Evolutionary conservation across 1,140 invertebrate genomes (phyloP).

Genomic region (Battus philenor): DNA sequence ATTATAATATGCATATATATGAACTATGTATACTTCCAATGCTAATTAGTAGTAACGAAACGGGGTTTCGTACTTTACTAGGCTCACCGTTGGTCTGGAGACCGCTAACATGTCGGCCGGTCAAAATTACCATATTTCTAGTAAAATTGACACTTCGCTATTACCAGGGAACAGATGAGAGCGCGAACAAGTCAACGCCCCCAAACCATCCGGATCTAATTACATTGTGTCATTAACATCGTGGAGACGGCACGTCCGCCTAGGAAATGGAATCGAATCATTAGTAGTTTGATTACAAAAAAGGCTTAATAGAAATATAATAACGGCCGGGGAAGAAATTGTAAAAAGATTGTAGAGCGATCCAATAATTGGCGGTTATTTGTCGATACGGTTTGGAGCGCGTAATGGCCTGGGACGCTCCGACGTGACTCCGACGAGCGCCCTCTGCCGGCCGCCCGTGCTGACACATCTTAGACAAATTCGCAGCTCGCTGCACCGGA

Average conservation of each 20-base stretch:
- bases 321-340: constrained; percentile 73
- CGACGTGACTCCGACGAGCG: constrained; percentile 55
- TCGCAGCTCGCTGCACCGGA: constrained; percentile 26
- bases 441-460: constrained; percentile 19
- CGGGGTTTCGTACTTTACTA: neutral
- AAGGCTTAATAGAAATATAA: constrained; percentile 76
- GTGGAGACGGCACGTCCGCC: constrained; percentile 68
- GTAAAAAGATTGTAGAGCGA: constrained; percentile 75
- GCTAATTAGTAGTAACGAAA: no score
- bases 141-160: constrained; percentile 66
- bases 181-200: constrained; percentile 54
- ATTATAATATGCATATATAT: no score
- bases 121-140: constrained; percentile 66
- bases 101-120: constrained; percentile 29
- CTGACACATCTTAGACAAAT: constrained; percentile 48
- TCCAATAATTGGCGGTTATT: constrained; percentile 74
- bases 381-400: constrained; percentile 72
- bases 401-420: constrained; percentile 61
- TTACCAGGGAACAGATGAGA: constrained; percentile 51
- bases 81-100: neutral
- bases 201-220: constrained; percentile 74
- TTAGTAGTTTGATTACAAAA: constrained; percentile 75
- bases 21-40: no score
- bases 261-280: constrained; percentile 75
- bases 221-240: constrained; percentile 71